phyloP scores from a whole-genome alignment of 2,888 invertebrate genomes.

The Pammene fasciana region DNA sequence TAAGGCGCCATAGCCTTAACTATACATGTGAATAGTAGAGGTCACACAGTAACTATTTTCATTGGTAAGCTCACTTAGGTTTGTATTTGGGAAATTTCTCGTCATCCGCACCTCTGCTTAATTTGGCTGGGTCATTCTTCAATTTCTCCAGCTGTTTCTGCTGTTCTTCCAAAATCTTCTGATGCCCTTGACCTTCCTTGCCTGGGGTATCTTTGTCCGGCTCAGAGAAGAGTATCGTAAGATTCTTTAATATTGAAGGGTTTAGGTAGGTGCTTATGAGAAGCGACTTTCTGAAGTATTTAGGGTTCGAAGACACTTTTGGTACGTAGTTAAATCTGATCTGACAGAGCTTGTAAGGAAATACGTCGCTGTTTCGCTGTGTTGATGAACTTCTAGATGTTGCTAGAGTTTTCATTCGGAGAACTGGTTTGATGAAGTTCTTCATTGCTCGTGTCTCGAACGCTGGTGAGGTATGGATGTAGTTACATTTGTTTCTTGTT shows the following conservation, averaged over 20 bases:
- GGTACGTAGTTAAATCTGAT: not conserved
- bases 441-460: not conserved
- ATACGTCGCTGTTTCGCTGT: not conserved
- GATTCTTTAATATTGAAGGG: not conserved
- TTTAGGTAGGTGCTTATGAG: not conserved
- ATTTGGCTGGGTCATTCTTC: not conserved
- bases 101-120: not conserved
- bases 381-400: not conserved
- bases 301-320: not conserved
- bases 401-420: not conserved
- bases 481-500: not conserved
- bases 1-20: too few species aligned
- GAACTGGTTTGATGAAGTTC: not conserved
- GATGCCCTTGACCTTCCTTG: not conserved
- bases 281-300: not conserved
- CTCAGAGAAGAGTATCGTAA: not conserved
- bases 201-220: not conserved
- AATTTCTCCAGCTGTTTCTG: slow-evolving; percentile 1
- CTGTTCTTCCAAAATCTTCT: slow-evolving; percentile 15
- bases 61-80: not conserved
- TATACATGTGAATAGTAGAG: too few species aligned
- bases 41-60: too few species aligned
- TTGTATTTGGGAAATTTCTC: slow-evolving; percentile 18
- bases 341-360: slow-evolving; percentile 5
- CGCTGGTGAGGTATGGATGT: not conserved